Base-by-base conservation (phyloP, 2,113 vertebrate genomes). In the Garra rufa region DNA sequence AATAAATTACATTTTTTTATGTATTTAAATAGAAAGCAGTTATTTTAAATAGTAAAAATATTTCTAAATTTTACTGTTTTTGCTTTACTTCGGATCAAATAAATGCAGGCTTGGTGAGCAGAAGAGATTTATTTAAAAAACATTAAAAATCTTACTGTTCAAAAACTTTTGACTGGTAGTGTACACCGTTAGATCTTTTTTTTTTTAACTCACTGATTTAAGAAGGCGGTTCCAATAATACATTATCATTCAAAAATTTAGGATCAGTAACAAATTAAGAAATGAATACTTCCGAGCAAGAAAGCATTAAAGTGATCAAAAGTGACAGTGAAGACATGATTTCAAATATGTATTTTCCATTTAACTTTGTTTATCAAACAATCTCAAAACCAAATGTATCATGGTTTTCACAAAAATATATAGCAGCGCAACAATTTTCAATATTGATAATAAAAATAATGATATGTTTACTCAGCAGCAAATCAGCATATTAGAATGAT, bases 401-500 rank as follows among this genome's bases (percentile, higher is more conserved):
- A 3, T 4, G 5, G 17, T 41, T 70, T n/a, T 5, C 19, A n/a
- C 4, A n/a, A 70, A 19, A 2, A 6, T n/a, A 41, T n/a, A 6
- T 2, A n/a, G 38, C 19, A 70, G 19, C 38, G 6, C 65, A 19
- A 4, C 9, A 1, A 7, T 69, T 69, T 69, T 69, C 9, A 69
- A 38, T 6, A 38, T 21, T 69, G 15, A 38, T 67, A 17, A 65
- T 65, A n/a, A 70, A 6, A 43, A 70, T 10, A 38, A 70, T n/a
- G 24, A 63, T 14, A 41, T 11, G 34, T 70, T n/a, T n/a, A 21
- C 9, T 70, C 1, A 43, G 19, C 4, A 6, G 3, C 21, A 41
- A 43, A 43, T 71, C 69, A 24, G 21, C 38, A n/a, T 71, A 71
- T 71, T 71, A 71, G 21, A 71, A 71, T 71, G 5, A 43, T 24